A percentile compares a stretch with the other conserved stretches of the same genome.
Evolutionary conservation across 2,113 vertebrate species (phyloP).

Genomic region (Psammodynastes pulverulentus): DNA sequence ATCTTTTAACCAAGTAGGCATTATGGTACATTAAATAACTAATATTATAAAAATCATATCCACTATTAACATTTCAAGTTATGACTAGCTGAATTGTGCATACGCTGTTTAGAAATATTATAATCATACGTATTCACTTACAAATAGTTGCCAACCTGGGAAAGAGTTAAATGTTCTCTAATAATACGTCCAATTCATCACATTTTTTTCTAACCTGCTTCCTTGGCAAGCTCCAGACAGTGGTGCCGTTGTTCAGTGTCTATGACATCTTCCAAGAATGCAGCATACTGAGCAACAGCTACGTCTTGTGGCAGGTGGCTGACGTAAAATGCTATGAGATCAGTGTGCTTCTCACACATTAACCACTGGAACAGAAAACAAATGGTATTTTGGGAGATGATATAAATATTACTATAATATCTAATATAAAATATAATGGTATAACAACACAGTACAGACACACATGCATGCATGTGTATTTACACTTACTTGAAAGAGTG

Average conservation of each 20-base stretch:
- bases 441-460: background rate
- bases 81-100: background rate
- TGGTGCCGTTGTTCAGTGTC: slow-evolving; percentile 82
- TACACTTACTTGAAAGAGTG: background rate
- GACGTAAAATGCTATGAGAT: slow-evolving; percentile 90
- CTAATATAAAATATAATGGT: background rate
- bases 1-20: background rate
- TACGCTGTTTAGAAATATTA: background rate
- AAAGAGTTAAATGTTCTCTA: background rate
- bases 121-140: background rate
- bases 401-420: background rate
- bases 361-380: slow-evolving; percentile 69
- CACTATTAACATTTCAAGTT: background rate
- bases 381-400: background rate
- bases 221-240: slow-evolving; percentile 85
- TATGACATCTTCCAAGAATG: slow-evolving; percentile 86
- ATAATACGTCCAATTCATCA: background rate
- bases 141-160: background rate
- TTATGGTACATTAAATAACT: background rate
- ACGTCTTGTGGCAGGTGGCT: slow-evolving; percentile 85
- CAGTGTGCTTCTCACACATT: slow-evolving; percentile 81
- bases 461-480: background rate
- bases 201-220: slow-evolving; percentile 77
- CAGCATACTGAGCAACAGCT: slow-evolving; percentile 83
- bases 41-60: background rate